Base-by-base conservation (phyloP, 2,888 invertebrate species). In the Beris chalybata region DNA sequence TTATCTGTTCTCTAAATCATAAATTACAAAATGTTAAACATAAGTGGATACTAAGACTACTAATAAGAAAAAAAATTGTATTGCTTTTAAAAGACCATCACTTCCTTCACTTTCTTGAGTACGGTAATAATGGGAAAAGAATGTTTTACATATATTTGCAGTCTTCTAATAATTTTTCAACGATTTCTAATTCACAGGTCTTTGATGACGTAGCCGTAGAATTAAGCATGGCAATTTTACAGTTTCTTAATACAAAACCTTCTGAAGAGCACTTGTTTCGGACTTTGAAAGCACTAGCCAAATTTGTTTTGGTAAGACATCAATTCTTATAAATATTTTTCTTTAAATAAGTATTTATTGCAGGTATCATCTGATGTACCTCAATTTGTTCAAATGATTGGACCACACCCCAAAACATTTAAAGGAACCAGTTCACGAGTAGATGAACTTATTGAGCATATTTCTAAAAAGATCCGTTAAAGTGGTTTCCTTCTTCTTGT, bases 171-270 rank as follows among this genome's bases (percentile, higher is more conserved):
- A 22, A 22, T 22, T 22, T 22, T 22, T 22, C 3, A 22, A 22
- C 3, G 22, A 22, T 22, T 22, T 22, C 22, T 1, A 59, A 5
- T 69, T 78, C 76, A 69, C 80, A 95, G 95, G 93, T 95, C 67
- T 95, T 95, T 81, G 95, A 95, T 80, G 95, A 95, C 80, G 90
- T 95, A 65, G 93, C 94, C 68, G 92, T 94, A 67, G 95, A 95
- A 82, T 82, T 95, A 77, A 88, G 92, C 54, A 93, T 95, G 92
- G 95, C 95, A 61, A 83, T 94, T 75, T 85, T 95, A 71, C 95
- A 95, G 83, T 93, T 89, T 82, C 89, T 95, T 83, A 90, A 89
- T 76, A 86, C 86, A 65, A 90, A 87, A 76, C 92, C 93, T 32
- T 81, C 82, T 43, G 95, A 95, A 82, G 92, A 93, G 77, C 87